Conservation (phyloP, 2,888 invertebrate genomes). For the Taphrorychus bicolor region DNA sequence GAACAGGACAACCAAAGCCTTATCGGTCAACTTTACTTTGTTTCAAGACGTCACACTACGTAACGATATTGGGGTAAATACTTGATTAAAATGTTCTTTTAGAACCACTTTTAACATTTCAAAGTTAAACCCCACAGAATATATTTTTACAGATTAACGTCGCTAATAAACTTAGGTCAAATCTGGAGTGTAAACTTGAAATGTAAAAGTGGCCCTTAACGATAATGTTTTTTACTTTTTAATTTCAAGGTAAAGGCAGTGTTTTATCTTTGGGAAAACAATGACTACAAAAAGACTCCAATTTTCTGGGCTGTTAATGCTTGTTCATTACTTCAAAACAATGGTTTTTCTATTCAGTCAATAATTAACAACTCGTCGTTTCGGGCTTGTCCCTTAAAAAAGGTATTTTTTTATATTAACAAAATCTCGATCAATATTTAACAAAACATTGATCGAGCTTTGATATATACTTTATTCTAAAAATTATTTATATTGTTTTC, state of each 20-base stretch:
- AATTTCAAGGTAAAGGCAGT: not conserved
- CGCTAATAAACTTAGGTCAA: too few relatives aligned
- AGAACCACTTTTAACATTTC: too few relatives aligned
- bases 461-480: too few relatives aligned
- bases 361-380: not conserved
- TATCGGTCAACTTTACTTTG: conserved; percentile 7
- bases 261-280: not conserved
- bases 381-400: not conserved
- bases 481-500: not conserved
- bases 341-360: not conserved
- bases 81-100: not conserved
- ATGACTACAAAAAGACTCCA: conserved; percentile 2
- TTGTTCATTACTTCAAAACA: not conserved
- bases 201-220: too few relatives aligned
- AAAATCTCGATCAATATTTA: not conserved
- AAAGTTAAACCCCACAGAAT: too few relatives aligned
- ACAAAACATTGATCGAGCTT: not conserved
- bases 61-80: not conserved
- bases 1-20: conserved; percentile 11
- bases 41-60: not conserved
- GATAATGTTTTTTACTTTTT: not conserved
- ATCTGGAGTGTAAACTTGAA: too few relatives aligned
- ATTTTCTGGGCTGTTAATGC: not conserved
- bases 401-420: not conserved
- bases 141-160: too few relatives aligned